These are phyloP conservation scores for Sebastes glaucus DNA, from an alignment of 2,797 vertebrate genomes.

Conservation along the genomic window DNA sequence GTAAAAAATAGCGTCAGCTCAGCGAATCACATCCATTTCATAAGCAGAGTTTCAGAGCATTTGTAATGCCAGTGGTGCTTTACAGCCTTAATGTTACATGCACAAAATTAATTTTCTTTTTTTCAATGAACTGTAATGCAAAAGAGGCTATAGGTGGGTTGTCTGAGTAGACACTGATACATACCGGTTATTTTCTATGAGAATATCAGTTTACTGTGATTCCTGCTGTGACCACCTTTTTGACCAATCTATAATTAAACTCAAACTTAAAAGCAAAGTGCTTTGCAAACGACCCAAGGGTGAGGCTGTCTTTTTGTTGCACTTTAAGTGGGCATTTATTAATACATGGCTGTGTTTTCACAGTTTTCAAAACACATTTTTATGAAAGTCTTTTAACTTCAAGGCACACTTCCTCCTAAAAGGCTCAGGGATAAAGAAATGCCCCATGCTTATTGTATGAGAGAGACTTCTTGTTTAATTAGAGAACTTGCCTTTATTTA, in stretches of 20 bases:
- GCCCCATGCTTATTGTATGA: conserved; percentile 54
- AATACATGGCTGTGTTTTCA: conserved; percentile 63
- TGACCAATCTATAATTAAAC: conserved; percentile 76
- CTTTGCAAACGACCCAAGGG: conserved; percentile 68
- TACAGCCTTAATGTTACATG: neutral
- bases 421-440: conserved; percentile 56
- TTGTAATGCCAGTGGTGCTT: neutral
- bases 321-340: conserved; percentile 68
- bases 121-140: neutral
- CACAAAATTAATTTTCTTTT: neutral
- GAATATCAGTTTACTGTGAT: conserved; percentile 31
- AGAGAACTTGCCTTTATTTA: conserved; percentile 56
- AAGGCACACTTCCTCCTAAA: conserved; percentile 50
- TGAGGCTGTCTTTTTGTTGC: conserved; percentile 64
- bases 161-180: neutral
- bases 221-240: conserved; percentile 53
- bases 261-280: conserved; percentile 62
- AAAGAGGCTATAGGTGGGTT: neutral
- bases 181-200: neutral
- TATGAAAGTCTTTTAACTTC: conserved; percentile 56
- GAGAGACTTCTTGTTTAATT: conserved; percentile 68
- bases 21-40: neutral
- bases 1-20: neutral
- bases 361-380: conserved; percentile 68
- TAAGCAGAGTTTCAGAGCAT: neutral